Evolutionary conservation across 2,113 vertebrate species (phyloP), one percentile per base, ranked within the genome.

Genomic region (Passer montanus): DNA sequence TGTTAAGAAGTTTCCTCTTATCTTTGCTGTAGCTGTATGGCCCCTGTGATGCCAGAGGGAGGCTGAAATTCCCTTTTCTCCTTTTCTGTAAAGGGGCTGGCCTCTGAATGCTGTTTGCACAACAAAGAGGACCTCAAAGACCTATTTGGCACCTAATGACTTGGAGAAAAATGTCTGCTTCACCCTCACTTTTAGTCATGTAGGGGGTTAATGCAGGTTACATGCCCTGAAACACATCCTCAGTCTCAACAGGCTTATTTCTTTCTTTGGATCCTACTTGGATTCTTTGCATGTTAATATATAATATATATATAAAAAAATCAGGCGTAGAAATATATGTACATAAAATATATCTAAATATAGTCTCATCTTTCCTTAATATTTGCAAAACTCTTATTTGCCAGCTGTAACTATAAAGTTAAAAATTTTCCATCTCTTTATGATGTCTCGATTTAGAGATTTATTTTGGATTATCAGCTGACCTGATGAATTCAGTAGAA

Each of bases 1-100:
- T 83, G 41, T 75, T 95, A 53, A 95, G 87, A 79, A 68, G 66
- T 89, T 62, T 56, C 30, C 44, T 92, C 69, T 91, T 80, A 59
- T 87, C 80, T 73, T 22, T 24, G 17, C 26, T 30, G 43, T 5
- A n/a, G 28, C 31, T 92, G 5, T 31, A 27, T 5, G 31, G 31
- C 18, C 21, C 9, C 16, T 81, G 72, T 49, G 62, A 19, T 4
- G 56, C 19, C 17, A 1, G 0, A 78, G 33, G 35, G 49, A 91
- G 21, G 20, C 28, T 64, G 49, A 24, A 93, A 82, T 64, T 91
- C 9, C 10, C 27, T 90, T 27, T 19, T 69, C 41, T 76, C 28
- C 23, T 6, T 60, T 84, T 37, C 63, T 56, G 2, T 35, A 60
- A 43, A 50, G 23, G 13, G 4, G 1, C 27, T 94, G 3, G 6